These are phyloP conservation scores for Mizuhopecten yessoensis DNA, from an alignment of 1,140 invertebrate genomes.

Conservation along the genomic window DNA sequence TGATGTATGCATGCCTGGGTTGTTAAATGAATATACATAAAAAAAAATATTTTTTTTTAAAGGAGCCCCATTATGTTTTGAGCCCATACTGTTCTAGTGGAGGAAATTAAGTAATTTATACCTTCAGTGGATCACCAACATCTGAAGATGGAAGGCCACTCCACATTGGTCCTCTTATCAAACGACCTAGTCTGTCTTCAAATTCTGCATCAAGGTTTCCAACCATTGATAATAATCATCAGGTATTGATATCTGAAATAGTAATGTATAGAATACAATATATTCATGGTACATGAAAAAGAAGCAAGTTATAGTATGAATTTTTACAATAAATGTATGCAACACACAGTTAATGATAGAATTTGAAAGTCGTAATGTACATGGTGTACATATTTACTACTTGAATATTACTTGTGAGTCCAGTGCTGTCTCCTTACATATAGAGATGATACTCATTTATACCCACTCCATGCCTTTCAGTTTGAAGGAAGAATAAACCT, in stretches of 20 bases:
- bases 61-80: neutral
- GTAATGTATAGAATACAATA: neutral
- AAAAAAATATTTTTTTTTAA: too few relatives aligned
- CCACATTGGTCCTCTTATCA: slow-evolving; percentile 42
- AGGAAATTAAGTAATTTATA: neutral
- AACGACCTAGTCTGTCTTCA: slow-evolving; percentile 42
- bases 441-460: too few relatives aligned
- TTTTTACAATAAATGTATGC: neutral
- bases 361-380: too few relatives aligned
- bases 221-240: slow-evolving; percentile 48
- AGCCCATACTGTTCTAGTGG: neutral
- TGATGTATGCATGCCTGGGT: too few relatives aligned
- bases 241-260: slow-evolving; percentile 43
- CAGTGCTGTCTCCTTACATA: too few relatives aligned
- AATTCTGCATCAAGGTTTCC: slow-evolving; percentile 49
- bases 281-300: too few relatives aligned
- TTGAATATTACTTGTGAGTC: too few relatives aligned
- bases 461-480: too few relatives aligned
- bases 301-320: neutral
- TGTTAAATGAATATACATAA: too few relatives aligned
- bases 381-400: too few relatives aligned
- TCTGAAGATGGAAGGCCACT: neutral
- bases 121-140: slow-evolving; percentile 42
- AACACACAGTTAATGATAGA: too few relatives aligned
- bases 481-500: too few relatives aligned